phyloP scores from a whole-genome alignment of 2,797 vertebrate genomes.

The Sphaeramia orbicularis region DNA sequence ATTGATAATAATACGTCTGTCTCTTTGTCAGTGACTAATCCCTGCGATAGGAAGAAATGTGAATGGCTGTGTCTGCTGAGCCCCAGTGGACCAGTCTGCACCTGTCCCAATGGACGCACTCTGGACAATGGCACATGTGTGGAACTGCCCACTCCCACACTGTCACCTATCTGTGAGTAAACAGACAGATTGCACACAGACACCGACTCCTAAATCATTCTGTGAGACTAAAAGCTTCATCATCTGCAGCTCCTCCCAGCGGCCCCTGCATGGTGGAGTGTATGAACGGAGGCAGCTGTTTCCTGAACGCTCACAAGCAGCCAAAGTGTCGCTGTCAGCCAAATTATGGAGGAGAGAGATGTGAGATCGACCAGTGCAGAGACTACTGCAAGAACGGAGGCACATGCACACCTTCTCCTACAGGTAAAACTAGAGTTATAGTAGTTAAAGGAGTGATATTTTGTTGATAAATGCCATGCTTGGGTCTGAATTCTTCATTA shows the following conservation, averaged over 20 bases:
- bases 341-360: slow-evolving; percentile 92
- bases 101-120: slow-evolving; percentile 94
- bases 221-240: rapidly evolving
- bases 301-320: slow-evolving; percentile 93
- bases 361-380: slow-evolving; percentile 93
- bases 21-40: slow-evolving; percentile 88
- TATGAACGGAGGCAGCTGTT: slow-evolving; percentile 94
- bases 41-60: slow-evolving; percentile 97
- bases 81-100: slow-evolving; percentile 95
- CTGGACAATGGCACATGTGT: slow-evolving; percentile 94
- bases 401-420: slow-evolving; percentile 91
- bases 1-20: slow-evolving; percentile 33
- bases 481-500: no score
- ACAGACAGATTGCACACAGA: slow-evolving; percentile 68
- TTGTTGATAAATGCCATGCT: no score
- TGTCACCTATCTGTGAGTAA: slow-evolving; percentile 88
- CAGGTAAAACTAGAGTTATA: slow-evolving; percentile 79
- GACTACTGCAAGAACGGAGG: slow-evolving; percentile 95
- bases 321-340: slow-evolving; percentile 95
- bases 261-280: slow-evolving; percentile 90
- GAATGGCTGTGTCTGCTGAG: slow-evolving; percentile 97
- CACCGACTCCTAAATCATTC: background rate
- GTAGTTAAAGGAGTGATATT: no score
- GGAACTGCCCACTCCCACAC: slow-evolving; percentile 85
- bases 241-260: slow-evolving; percentile 74